Conservation (phyloP, 2,888 invertebrate species). For the Ommatoiulus sabulosus region DNA sequence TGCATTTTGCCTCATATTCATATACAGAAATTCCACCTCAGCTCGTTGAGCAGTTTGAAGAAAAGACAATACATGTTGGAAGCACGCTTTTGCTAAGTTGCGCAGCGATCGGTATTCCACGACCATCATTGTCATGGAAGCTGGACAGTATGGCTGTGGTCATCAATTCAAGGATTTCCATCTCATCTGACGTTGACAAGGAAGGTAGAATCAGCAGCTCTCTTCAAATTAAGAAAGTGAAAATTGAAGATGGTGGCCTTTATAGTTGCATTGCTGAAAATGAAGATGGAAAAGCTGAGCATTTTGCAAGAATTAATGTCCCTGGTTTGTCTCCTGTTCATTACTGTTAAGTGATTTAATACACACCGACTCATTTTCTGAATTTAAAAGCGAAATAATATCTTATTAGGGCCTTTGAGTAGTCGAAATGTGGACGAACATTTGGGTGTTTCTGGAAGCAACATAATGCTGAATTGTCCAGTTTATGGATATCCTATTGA, state of each 20-base stretch:
- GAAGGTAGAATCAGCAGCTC: constrained; percentile 42
- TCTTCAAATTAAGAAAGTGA: not conserved
- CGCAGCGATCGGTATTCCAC: constrained; percentile 53
- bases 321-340: no score
- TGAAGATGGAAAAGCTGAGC: constrained; percentile 60
- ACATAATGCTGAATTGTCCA: constrained; percentile 59
- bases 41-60: constrained; percentile 38
- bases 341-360: no score
- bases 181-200: not conserved
- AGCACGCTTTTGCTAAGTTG: constrained; percentile 18
- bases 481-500: constrained; percentile 59
- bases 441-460: constrained; percentile 53
- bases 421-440: not conserved
- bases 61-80: constrained; percentile 45
- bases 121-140: constrained; percentile 52
- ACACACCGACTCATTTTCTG: no score
- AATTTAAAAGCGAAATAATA: not conserved
- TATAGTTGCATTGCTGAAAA: constrained; percentile 62
- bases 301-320: constrained; percentile 62
- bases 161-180: not conserved
- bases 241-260: constrained; percentile 61
- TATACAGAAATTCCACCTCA: not conserved
- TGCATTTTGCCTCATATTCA: no score
- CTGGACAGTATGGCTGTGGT: constrained; percentile 42
- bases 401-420: constrained; percentile 31